Conservation (phyloP, 2,888 invertebrate genomes). For the Neria commutata region DNA sequence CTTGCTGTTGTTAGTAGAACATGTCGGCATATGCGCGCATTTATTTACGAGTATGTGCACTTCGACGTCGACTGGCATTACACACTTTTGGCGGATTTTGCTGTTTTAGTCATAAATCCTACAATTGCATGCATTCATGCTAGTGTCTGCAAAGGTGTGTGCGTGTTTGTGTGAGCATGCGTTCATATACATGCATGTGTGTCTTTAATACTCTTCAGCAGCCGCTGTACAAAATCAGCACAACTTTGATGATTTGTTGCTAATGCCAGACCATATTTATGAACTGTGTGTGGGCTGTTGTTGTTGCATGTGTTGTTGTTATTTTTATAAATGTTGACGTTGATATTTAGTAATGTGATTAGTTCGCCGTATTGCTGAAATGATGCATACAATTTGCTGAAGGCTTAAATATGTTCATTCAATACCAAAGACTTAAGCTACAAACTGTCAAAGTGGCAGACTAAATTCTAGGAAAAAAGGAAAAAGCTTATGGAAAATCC, state of each 20-base stretch:
- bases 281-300: not conserved
- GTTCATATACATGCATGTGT: not conserved
- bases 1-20: not conserved
- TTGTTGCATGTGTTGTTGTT: not conserved
- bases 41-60: not conserved
- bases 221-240: not conserved
- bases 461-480: too few species aligned
- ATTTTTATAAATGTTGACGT: too few species aligned
- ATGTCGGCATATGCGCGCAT: not conserved
- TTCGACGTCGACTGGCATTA: not conserved
- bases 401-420: not conserved
- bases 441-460: too few species aligned
- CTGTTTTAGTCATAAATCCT: not conserved
- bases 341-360: too few species aligned
- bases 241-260: not conserved
- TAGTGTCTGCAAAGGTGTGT: too few species aligned
- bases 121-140: too few species aligned
- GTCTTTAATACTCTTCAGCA: not conserved
- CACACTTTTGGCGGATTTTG: not conserved
- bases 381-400: not conserved
- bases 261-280: not conserved
- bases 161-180: conserved; percentile 7
- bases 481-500: too few species aligned
- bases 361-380: not conserved
- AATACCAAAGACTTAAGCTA: not conserved